These are phyloP conservation scores for Perizoma affinitatum DNA, from an alignment of 2,888 invertebrate genomes.

Conservation along the genomic window DNA sequence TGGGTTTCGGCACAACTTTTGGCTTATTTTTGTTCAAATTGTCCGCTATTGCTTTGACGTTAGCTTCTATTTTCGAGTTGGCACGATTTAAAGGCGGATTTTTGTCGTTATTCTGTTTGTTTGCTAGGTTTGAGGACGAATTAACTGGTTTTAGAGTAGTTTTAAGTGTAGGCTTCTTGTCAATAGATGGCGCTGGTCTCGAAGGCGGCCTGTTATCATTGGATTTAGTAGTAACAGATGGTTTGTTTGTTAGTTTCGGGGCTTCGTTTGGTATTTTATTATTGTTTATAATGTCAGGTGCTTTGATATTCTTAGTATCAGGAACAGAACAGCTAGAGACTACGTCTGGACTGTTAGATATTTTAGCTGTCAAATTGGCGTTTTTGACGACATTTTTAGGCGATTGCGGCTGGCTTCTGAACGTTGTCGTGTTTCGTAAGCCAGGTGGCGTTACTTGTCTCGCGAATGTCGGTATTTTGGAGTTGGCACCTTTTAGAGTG, in stretches of 20 bases:
- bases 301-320: constrained; percentile 79
- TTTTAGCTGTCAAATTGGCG: constrained; percentile 57
- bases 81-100: constrained; percentile 60
- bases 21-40: constrained; percentile 78
- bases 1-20: constrained; percentile 76
- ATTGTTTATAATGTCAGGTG: constrained; percentile 85
- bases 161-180: constrained; percentile 68
- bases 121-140: constrained; percentile 52
- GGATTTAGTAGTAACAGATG: constrained; percentile 68
- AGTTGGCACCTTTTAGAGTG: constrained; percentile 66
- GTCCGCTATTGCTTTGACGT: constrained; percentile 76
- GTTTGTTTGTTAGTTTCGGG: constrained; percentile 75
- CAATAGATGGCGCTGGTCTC: constrained; percentile 66
- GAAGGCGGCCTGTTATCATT: constrained; percentile 70
- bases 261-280: constrained; percentile 74
- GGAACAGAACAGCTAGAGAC: constrained; percentile 88
- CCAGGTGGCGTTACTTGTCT: constrained; percentile 81
- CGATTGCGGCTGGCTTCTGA: constrained; percentile 69
- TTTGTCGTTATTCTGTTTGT: constrained; percentile 57
- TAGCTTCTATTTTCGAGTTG: constrained; percentile 66
- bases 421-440: constrained; percentile 71
- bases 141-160: constrained; percentile 62
- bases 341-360: constrained; percentile 87
- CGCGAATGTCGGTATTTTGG: constrained; percentile 76
- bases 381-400: constrained; percentile 68